Evolutionary conservation across 2,888 invertebrate genomes (phyloP).

Genomic region (Latheticus oryzae): DNA sequence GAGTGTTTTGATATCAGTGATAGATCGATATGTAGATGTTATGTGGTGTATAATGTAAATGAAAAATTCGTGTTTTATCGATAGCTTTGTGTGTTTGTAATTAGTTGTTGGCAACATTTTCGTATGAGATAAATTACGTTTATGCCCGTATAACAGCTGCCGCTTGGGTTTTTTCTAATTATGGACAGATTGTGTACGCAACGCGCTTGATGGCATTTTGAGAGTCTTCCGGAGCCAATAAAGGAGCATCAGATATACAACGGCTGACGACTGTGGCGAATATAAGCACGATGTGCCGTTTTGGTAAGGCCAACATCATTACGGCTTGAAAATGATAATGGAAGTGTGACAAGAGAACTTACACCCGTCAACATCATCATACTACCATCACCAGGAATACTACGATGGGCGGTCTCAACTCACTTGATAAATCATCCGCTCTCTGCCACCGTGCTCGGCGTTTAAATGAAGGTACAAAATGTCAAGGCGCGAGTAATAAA

Average conservation of each 20-base stretch:
- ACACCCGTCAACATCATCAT: slow-evolving; percentile 26
- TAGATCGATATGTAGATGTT: no score
- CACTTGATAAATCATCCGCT: slow-evolving; percentile 42
- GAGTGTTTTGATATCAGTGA: no score
- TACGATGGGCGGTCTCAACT: slow-evolving; percentile 22
- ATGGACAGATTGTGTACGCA: slow-evolving; percentile 55
- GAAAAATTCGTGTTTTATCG: slow-evolving; percentile 1
- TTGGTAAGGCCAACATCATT: slow-evolving; percentile 19
- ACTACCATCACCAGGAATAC: slow-evolving; percentile 19
- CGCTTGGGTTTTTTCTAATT: slow-evolving; percentile 53
- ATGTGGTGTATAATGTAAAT: no score
- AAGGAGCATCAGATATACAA: slow-evolving; percentile 49
- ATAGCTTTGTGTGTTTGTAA: slow-evolving; percentile 10
- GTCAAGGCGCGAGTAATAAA: slow-evolving; percentile 40
- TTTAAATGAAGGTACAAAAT: slow-evolving; percentile 39
- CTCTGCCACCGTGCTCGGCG: slow-evolving; percentile 32
- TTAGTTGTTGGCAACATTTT: slow-evolving; percentile 31
- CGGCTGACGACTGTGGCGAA: slow-evolving; percentile 44
- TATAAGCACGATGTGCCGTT: slow-evolving; percentile 33
- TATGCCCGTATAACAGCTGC: slow-evolving; percentile 51
- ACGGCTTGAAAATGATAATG: slow-evolving; percentile 37
- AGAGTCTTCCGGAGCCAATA: slow-evolving; percentile 56
- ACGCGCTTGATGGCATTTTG: slow-evolving; percentile 55
- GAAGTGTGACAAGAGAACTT: slow-evolving; percentile 31
- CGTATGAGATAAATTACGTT: slow-evolving; percentile 49